Evolutionary conservation across 2,888 invertebrate genomes (phyloP).

Genomic region (Aplocera efformata): DNA sequence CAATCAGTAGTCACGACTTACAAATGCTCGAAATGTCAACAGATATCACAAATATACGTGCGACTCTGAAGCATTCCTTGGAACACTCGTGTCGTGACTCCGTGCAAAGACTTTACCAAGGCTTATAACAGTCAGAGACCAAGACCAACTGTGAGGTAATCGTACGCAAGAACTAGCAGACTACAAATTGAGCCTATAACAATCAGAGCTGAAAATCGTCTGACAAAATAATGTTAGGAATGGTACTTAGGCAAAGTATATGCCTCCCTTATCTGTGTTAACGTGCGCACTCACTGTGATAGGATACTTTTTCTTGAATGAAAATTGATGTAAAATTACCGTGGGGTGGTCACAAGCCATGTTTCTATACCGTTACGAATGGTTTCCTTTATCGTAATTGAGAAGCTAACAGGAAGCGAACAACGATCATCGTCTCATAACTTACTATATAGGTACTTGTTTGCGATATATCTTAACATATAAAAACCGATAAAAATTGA

Average conservation of each 20-base stretch:
- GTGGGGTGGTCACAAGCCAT: slow-evolving; percentile 42
- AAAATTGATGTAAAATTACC: slow-evolving; percentile 44
- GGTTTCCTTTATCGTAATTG: slow-evolving; percentile 7
- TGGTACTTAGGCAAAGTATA: slow-evolving; percentile 9
- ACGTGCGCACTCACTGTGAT: slow-evolving; percentile 22
- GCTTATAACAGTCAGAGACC: too few relatives aligned
- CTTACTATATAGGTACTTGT: too few relatives aligned
- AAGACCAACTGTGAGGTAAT: slow-evolving; percentile 37
- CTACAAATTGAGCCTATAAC: slow-evolving; percentile 3
- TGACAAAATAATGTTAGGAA: slow-evolving; percentile 2
- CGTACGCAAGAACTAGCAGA: slow-evolving; percentile 3
- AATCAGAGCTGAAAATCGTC: slow-evolving; percentile 1
- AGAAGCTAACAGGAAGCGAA: neutral
- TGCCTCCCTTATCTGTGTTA: slow-evolving; percentile 25
- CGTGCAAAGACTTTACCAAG: slow-evolving; percentile 29
- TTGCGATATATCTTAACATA: too few relatives aligned
- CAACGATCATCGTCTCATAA: neutral
- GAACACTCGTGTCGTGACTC: slow-evolving; percentile 42
- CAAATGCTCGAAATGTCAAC: slow-evolving; percentile 47
- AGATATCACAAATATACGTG: slow-evolving; percentile 22
- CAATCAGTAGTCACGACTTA: slow-evolving; percentile 34
- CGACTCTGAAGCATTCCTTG: slow-evolving; percentile 29
- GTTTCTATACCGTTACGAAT: slow-evolving; percentile 19
- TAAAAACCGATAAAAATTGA: too few relatives aligned
- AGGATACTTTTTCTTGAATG: slow-evolving; percentile 29